phyloP scores from a whole-genome alignment of 2,113 vertebrate genomes.

The Mus pahari region DNA sequence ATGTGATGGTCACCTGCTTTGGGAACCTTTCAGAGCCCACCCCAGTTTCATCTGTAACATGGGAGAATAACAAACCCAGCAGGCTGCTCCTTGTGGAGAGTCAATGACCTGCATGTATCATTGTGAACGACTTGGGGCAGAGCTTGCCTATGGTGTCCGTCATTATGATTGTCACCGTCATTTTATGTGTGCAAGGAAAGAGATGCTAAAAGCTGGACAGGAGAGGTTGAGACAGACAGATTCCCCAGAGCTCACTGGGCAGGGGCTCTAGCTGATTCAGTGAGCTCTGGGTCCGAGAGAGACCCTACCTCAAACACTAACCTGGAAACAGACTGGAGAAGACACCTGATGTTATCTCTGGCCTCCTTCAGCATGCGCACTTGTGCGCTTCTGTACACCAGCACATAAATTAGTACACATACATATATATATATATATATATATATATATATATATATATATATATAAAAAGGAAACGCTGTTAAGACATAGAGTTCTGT shows the following conservation, averaged over 20 bases:
- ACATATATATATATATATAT: no score
- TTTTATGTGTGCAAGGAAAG: background rate
- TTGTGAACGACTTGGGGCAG: background rate
- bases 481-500: background rate
- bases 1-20: accelerated
- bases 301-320: background rate
- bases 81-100: no score
- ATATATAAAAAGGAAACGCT: no score
- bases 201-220: no score
- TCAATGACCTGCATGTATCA: background rate
- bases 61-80: background rate
- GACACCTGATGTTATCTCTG: background rate
- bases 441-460: no score
- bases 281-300: background rate
- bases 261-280: background rate
- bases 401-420: background rate
- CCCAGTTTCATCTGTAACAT: background rate
- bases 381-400: no score
- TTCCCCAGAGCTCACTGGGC: background rate
- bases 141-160: background rate
- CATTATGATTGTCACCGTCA: background rate
- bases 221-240: background rate
- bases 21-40: background rate
- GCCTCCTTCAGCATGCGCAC: background rate
- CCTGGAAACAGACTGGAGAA: no score